Evolutionary conservation across 2,888 invertebrate genomes (phyloP), one percentile per base, ranked within the genome.

Genomic region (Zaprionus bogoriensis): DNA sequence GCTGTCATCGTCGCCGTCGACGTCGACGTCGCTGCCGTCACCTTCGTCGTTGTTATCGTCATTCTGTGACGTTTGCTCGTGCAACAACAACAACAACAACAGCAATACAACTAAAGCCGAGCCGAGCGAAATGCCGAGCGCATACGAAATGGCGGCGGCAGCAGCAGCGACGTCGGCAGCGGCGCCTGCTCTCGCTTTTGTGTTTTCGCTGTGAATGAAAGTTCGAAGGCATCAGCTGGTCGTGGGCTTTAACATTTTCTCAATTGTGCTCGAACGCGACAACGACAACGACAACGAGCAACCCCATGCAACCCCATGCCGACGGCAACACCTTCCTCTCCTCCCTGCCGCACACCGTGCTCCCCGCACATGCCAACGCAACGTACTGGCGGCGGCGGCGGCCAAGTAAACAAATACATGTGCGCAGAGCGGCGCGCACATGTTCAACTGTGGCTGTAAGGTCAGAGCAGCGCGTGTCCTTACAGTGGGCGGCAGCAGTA

Each of bases 401-500:
- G 46, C 58, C 74, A 81, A 85, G 79, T 84, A 87, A 85, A 87
- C 82, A 87, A 87, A 81, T 82, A 76, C 87, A 85, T 82, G 79
- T 82, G 76, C 85, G 66, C 79, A 77, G 54, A 45, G 59, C 50
- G 66, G 52, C 77, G 75, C 67, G 84, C 75, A 80, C 81, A 83
- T 85, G 77, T 85, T 78, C 62, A 65, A 52, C 62, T 72, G 65
- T 48, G 12, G 55, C 77, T 62, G 65, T 81, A 81, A 81, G 79
- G 79, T 82, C 79, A 79, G 67, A 73, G 60, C 52, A 65, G 36
- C 55, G 39, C 72, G 55, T 74, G 78, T 79, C 78, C 82, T 72
- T 84, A 79, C 82, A 45, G 66, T 79, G 75, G 32, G 58, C 30
- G 55, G 19, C 52, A 45, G 39, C 63, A 57, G 58, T 64, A 67